Evolutionary conservation across 1,140 invertebrate genomes (phyloP).

Genomic region (Drosophila fuyamai): DNA sequence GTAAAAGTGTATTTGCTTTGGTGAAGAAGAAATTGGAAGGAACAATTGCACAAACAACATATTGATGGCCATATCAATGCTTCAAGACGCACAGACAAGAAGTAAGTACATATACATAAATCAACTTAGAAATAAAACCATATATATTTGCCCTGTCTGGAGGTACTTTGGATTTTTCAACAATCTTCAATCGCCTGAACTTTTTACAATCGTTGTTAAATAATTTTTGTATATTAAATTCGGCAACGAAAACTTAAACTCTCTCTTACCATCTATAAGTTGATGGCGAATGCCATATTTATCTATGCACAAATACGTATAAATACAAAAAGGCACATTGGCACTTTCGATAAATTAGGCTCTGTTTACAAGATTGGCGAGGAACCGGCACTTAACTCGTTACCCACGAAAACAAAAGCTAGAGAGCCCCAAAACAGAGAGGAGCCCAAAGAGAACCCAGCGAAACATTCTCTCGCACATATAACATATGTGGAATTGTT

Average conservation of each 20-base stretch:
- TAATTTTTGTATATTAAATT: background rate
- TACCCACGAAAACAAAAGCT: slow-evolving; percentile 70
- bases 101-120: slow-evolving; percentile 75
- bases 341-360: slow-evolving; percentile 46
- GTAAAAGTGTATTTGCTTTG: slow-evolving; percentile 35
- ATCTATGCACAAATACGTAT: slow-evolving; percentile 2
- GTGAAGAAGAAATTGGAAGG: slow-evolving; percentile 24
- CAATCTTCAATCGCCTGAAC: background rate
- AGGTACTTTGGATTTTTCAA: background rate
- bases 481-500: slow-evolving; percentile 21
- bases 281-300: slow-evolving; percentile 60
- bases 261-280: slow-evolving; percentile 54
- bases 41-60: slow-evolving; percentile 11
- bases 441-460: slow-evolving; percentile 8
- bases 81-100: slow-evolving; percentile 84
- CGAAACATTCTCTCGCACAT: slow-evolving; percentile 42
- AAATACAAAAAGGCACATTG: slow-evolving; percentile 1
- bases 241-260: background rate
- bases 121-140: background rate
- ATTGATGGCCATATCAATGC: slow-evolving; percentile 81
- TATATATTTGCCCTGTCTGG: no score
- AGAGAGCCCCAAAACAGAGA: slow-evolving; percentile 25
- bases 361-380: slow-evolving; percentile 75
- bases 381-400: slow-evolving; percentile 73
- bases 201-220: background rate